Conservation (phyloP, 2,113 vertebrate genomes). For the zebrafish (Danio rerio) region DNA sequence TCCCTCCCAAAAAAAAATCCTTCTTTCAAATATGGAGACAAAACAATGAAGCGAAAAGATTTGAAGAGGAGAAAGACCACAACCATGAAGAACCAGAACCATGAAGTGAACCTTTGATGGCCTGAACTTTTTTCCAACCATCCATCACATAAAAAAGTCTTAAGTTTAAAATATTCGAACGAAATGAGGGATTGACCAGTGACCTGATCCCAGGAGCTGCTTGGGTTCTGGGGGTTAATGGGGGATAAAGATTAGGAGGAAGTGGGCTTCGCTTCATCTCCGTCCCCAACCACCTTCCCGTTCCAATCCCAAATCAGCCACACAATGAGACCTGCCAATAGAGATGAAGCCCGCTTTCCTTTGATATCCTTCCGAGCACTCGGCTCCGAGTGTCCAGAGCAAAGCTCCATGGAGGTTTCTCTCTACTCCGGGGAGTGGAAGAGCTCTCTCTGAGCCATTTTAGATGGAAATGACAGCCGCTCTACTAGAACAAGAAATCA, state of each 20-base stretch:
- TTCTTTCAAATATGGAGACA: constrained; percentile 63
- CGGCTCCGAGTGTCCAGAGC: constrained; percentile 71
- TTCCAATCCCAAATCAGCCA: constrained; percentile 73
- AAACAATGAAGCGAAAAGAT: constrained; percentile 65
- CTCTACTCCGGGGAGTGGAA: constrained; percentile 63
- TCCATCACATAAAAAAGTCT: constrained; percentile 66
- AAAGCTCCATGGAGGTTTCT: constrained; percentile 75
- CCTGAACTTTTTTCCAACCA: constrained; percentile 75
- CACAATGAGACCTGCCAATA: constrained; percentile 75
- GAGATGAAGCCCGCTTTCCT: constrained; percentile 68
- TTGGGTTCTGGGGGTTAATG: constrained; percentile 78
- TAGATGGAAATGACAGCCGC: constrained; percentile 73
- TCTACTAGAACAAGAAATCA: constrained; percentile 80
- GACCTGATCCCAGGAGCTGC: constrained; percentile 80
- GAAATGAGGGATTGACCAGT: constrained; percentile 81
- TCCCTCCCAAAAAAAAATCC: constrained; percentile 51
- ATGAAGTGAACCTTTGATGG: constrained; percentile 76
- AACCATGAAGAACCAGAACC: constrained; percentile 47
- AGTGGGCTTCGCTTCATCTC: constrained; percentile 67
- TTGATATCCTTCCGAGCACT: constrained; percentile 73
- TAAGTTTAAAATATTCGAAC: constrained; percentile 83
- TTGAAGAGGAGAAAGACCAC: constrained; percentile 53
- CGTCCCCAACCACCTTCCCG: constrained; percentile 63
- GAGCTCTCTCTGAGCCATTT: constrained; percentile 69
- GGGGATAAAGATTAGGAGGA: constrained; percentile 81